Evolutionary conservation across 2,888 invertebrate genomes (phyloP), one percentile per base, ranked within the genome.

Genomic region (Agriopis aurantiaria): DNA sequence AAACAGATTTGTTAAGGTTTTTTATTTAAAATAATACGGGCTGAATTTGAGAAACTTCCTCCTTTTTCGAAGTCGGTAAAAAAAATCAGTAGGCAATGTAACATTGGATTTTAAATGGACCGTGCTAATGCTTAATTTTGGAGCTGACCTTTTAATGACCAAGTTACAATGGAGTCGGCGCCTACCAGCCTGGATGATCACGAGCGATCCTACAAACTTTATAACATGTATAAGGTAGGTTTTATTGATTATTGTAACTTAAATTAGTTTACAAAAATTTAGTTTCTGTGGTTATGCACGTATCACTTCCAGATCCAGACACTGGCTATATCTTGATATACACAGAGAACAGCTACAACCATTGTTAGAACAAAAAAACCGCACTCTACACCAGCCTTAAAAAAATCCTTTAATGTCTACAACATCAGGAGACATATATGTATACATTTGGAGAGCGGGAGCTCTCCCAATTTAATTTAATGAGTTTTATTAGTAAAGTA

Each of bases 201-300:
- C 75, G 92, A 91, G 73, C 88, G 91, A 82, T 85, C 86, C 65
- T 93, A 93, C 84, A 93, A 92, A 83, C 84, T 91, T 75, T 93
- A 91, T 80, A 88, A 83, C 74, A 89, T 93, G 91, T 93, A 93
- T 78, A 93, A 92, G 92, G 93, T 93, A 85, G 89, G 87, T 65
- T 66, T 64, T 61, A 40, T 17, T 11, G 2, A 14, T 12, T 10
- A 46, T 5, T 0, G 2, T 58, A 17, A 33, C 5, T 46, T 23
- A 5, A 23, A 11, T 17, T 58, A 46, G 55, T 12, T 53, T 33
- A 51, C 33, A 33, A 33, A 33, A 11, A 23, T 33, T 0, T 12
- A 51, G 46, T 43, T 43, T 43, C 8, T 49, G 12, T 12, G 46
- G 3, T n/a, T 8, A n/a, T 12, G 12, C n/a, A n/a, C n/a, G 0